phyloP scores from a whole-genome alignment of 2,888 invertebrate genomes.

The Linhomoeus sp. region DNA sequence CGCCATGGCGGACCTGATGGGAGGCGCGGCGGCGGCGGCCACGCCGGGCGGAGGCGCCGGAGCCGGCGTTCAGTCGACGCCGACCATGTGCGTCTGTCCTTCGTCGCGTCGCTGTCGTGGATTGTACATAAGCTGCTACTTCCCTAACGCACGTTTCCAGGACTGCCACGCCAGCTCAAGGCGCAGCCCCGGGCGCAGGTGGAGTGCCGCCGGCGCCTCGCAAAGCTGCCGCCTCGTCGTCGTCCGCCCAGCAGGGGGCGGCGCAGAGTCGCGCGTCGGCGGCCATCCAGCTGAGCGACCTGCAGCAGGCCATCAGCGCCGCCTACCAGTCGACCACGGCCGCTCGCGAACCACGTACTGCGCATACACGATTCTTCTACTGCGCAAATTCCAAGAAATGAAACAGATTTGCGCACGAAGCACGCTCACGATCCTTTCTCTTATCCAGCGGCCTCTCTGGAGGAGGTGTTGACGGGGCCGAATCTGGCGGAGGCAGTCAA shows the following conservation, averaged over 20 bases:
- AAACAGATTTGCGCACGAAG: no score
- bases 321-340: not conserved
- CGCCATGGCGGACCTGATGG: conserved; percentile 3
- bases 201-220: no score
- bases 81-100: no score
- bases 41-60: conserved; percentile 28
- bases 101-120: no score
- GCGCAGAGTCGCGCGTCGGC: not conserved
- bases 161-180: conserved; percentile 18
- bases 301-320: conserved; percentile 57
- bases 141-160: no score
- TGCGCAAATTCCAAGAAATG: no score
- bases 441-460: not conserved
- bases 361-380: no score
- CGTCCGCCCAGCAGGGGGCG: not conserved
- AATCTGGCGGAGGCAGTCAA: not conserved
- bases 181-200: conserved; percentile 26
- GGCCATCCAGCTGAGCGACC: conserved; percentile 53
- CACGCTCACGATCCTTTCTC: no score
- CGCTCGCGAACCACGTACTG: no score
- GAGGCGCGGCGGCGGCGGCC: conserved; percentile 22
- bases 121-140: no score
- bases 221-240: not conserved
- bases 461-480: not conserved
- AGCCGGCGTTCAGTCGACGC: no score